Percentiles rank a stretch among this genome's conserved stretches.
phyloP scores from a whole-genome alignment of 2,113 vertebrate species.

The Tachysurus vachellii region DNA sequence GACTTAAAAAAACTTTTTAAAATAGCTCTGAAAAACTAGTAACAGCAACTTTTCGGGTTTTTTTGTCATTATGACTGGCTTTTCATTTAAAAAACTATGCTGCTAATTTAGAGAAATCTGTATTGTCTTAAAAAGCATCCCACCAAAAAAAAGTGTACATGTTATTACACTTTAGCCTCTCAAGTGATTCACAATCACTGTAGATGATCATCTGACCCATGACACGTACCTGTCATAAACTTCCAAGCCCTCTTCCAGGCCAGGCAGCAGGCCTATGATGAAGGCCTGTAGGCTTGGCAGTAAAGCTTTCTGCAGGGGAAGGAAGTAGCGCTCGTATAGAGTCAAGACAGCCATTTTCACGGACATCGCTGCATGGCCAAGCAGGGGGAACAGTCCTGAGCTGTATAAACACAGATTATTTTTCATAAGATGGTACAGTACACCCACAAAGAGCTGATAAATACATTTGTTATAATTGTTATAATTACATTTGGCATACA shows the following conservation, averaged over 20 bases:
- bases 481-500: too few relatives aligned
- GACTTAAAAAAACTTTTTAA: background rate
- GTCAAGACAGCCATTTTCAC: slow-evolving; percentile 88
- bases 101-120: background rate
- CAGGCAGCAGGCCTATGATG: slow-evolving; percentile 88
- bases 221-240: slow-evolving; percentile 87
- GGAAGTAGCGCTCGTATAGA: slow-evolving; percentile 94
- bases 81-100: background rate
- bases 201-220: background rate
- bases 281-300: slow-evolving; percentile 96
- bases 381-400: slow-evolving; percentile 91
- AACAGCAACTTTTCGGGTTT: background rate
- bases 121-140: background rate
- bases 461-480: too few relatives aligned
- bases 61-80: background rate
- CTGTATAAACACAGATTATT: slow-evolving; percentile 63
- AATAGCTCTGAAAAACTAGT: background rate
- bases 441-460: background rate
- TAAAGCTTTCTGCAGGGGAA: slow-evolving; percentile 89
- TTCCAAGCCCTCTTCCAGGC: slow-evolving; percentile 93
- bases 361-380: slow-evolving; percentile 91
- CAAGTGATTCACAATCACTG: background rate
- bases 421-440: background rate
- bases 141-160: too few relatives aligned
- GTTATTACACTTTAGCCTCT: too few relatives aligned